These are phyloP conservation scores for Synergus gifuensis DNA, from an alignment of 2,888 invertebrate species.

Conservation along the genomic window DNA sequence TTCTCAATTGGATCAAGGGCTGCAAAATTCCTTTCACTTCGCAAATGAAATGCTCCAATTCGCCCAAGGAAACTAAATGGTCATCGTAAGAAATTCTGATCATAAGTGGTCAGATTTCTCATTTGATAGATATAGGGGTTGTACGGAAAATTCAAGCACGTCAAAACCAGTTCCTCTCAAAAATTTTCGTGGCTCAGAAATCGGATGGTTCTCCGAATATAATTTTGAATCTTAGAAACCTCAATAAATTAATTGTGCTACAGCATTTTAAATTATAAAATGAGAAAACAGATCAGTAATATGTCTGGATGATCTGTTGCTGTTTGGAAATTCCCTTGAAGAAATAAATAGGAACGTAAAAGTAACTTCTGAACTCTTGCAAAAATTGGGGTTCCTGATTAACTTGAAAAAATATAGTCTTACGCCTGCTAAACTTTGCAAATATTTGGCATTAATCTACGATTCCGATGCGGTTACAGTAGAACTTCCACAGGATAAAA, in stretches of 20 bases:
- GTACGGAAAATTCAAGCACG: conserved; percentile 15
- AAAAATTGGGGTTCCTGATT: conserved; percentile 35
- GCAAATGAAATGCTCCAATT: not conserved
- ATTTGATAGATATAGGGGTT: conserved; percentile 39
- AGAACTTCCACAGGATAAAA: conserved; percentile 41
- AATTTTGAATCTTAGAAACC: conserved; percentile 2
- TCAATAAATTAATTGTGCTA: not conserved
- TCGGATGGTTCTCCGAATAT: not conserved
- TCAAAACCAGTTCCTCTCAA: conserved; percentile 38
- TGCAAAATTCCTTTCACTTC: conserved; percentile 39
- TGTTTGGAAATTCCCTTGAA: not conserved
- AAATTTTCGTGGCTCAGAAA: conserved; percentile 36
- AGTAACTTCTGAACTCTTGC: conserved; percentile 9
- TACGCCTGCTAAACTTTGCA: conserved; percentile 31
- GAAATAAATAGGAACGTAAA: conserved; percentile 3
- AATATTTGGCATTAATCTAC: conserved; percentile 46
- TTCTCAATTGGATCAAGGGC: conserved; percentile 40
- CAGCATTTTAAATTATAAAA: no score
- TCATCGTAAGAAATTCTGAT: conserved; percentile 12
- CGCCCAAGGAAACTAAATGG: conserved; percentile 14
- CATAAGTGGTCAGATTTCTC: no score
- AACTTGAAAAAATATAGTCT: conserved; percentile 41
- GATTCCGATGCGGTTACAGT: conserved; percentile 40
- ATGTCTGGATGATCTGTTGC: conserved; percentile 32
- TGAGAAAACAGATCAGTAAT: conserved; percentile 20